phyloP scores from a whole-genome alignment of 2,113 vertebrate genomes.

The Upupa epops region DNA sequence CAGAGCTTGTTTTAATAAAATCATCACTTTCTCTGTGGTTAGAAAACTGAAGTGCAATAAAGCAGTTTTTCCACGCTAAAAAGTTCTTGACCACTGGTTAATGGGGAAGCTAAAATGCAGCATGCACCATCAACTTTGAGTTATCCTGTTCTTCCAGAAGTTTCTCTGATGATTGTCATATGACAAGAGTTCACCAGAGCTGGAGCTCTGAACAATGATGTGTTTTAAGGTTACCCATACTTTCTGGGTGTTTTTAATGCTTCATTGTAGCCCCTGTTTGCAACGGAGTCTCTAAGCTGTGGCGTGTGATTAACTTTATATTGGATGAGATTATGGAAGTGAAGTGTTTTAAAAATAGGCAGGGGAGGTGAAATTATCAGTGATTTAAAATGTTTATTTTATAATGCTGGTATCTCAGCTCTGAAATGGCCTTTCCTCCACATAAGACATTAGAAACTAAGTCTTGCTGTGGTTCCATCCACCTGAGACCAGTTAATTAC shows the following conservation, averaged over 20 bases:
- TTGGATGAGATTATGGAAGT: background rate
- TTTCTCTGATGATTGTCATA: background rate
- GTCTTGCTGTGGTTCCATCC: background rate
- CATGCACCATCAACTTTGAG: background rate
- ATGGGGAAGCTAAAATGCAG: slow-evolving; percentile 3
- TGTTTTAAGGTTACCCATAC: background rate
- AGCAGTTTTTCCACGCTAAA: background rate
- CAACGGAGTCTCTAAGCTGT: background rate
- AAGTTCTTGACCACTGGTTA: slow-evolving; percentile 10
- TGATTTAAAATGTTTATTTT: background rate
- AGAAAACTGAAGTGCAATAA: background rate
- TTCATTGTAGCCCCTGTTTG: background rate
- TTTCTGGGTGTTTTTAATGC: background rate
- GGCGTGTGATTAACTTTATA: background rate
- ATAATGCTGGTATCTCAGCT: background rate
- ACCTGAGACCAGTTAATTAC: background rate
- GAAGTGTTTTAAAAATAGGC: background rate
- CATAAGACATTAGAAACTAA: background rate
- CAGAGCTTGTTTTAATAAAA: slow-evolving; percentile 58
- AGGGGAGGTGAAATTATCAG: background rate
- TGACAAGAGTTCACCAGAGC: background rate
- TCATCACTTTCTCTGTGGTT: slow-evolving; percentile 48
- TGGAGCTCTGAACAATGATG: background rate
- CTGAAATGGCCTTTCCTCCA: background rate
- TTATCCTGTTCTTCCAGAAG: background rate